Base-by-base conservation (phyloP, 2,797 vertebrate genomes). In the Enteromius unitaeniatus region DNA sequence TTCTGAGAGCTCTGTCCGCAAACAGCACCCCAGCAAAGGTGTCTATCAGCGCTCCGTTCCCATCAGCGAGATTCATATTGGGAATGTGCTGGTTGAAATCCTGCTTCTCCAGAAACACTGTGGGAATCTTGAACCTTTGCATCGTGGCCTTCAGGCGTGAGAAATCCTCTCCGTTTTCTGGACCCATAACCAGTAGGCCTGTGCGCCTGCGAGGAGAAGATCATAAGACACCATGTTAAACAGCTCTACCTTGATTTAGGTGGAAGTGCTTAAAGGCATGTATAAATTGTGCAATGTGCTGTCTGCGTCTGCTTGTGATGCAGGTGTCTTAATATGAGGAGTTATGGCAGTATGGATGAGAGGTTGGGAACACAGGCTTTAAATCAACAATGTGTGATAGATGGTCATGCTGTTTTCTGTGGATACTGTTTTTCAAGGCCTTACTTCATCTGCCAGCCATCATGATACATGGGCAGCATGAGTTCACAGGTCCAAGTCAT, bases 151-250 rank as follows among this genome's bases (percentile, higher is more conserved):
- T 94, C 13, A 88, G 75, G 26, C 21, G 1, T 81, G 93, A 92
- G 91, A 95, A 94, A 2, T 62, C 78, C 0, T 87, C 55, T 62
- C 93, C 86, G 0, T 93, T 92, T 55, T 91, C 89, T 0, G 88
- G 92, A 37, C 96, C 97, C 91, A 98, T 92, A 40, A 97, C 0
- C 85, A 99, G 86, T 21, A 97, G 85, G 14, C 96, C 96, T 0
- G 96, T 97, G 86, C 87, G 92, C 87, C 98, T 99, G 88, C 11
- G 76, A 70, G 17, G 31, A 17, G 40, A 84, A 86, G 53, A 62
- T 62, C 68, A 73, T 19, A 37, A 49, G 31, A 69, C 9, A 81
- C 49, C 42, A 51, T 42, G 58, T 78, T 81, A 78, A 45, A 14
- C 45, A 42, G 51, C 37, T 67, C 47, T 10, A 47, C 21, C 80